Evolutionary conservation across 2,888 invertebrate species (phyloP), one percentile per base, ranked within the genome.

Genomic region (Athetis lepigone): DNA sequence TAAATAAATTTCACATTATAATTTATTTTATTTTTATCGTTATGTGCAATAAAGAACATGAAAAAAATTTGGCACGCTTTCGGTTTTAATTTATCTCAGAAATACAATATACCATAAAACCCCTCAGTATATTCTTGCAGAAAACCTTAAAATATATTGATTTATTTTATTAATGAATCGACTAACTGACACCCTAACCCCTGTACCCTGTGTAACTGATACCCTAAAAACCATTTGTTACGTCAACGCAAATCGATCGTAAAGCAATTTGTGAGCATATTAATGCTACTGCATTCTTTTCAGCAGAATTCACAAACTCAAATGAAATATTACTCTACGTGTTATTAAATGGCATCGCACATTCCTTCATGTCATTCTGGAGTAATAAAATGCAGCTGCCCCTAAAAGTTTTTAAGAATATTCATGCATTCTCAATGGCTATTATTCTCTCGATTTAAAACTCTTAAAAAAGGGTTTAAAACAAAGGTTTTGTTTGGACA

Each of bases 351-450:
- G 6, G 25, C 54, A 13, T 39, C 9, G n/a, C 21, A 66, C 18
- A 39, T 45, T 66, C 23, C 13, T 42, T 33, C 39, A 19, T 40
- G 25, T 45, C 19, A 64, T 45, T 33, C 1, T 39, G 2, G n/a
- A 64, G 45, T 57, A 25, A 68, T 68, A 69, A 64, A 68, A 39
- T 46, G 69, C 58, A 68, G 69, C 25, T 40, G 63, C 19, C 16
- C 23, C 16, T 16, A 39, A 57, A 68, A 57, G 19, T 46, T 57
- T 65, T 68, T 33, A 33, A 64, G 45, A 46, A 68, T 37, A 64
- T 58, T 68, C 45, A 64, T 64, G 63, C 45, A 39, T 3, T 37
- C 19, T 64, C 69, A 68, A 40, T 46, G 37, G 16, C 16, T 6
- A 33, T 47, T 58, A 18, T 50, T 61, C 50, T 45, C 27, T 8